Evolutionary conservation across 2,888 invertebrate genomes (phyloP).

Genomic region (Rhorus exstirpatorius): DNA sequence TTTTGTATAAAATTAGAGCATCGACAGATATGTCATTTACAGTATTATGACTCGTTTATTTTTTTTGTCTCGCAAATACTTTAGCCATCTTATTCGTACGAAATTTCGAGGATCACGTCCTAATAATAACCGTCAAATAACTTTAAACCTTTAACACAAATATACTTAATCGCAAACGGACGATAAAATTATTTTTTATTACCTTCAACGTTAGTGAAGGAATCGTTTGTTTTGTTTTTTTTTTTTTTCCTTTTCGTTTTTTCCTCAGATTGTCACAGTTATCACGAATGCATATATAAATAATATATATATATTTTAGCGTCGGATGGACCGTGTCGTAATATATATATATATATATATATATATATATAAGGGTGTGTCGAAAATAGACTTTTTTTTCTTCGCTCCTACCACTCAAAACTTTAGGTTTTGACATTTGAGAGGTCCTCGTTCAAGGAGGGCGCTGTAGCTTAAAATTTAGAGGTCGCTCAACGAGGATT

Average conservation of each 20-base stretch:
- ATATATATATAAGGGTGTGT: no score
- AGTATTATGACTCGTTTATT: constrained; percentile 50
- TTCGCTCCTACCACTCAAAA: no score
- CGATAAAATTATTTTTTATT: constrained; percentile 27
- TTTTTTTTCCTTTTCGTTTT: no score
- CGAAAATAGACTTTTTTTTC: no score
- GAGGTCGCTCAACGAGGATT: no score
- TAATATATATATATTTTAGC: constrained; percentile 46
- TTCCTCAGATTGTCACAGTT: constrained; percentile 67
- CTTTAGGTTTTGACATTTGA: no score
- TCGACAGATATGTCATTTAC: constrained; percentile 64
- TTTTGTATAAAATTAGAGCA: constrained; percentile 70
- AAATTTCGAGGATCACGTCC: constrained; percentile 61
- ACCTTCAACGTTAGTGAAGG: not conserved
- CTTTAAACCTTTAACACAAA: no score
- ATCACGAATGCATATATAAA: constrained; percentile 63
- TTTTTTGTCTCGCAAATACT: constrained; percentile 47
- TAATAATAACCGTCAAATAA: constrained; percentile 21
- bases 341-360: constrained; percentile 32
- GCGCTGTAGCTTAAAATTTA: no score
- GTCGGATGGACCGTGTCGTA: constrained; percentile 64
- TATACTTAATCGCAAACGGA: constrained; percentile 23
- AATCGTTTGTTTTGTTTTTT: constrained; percentile 18
- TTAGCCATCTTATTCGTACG: constrained; percentile 41
- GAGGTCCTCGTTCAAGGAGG: no score